Percentiles rank a stretch among this genome's conserved stretches.
phyloP scores from a whole-genome alignment of 1,140 invertebrate species.

The Belonocnema kinseyi region DNA sequence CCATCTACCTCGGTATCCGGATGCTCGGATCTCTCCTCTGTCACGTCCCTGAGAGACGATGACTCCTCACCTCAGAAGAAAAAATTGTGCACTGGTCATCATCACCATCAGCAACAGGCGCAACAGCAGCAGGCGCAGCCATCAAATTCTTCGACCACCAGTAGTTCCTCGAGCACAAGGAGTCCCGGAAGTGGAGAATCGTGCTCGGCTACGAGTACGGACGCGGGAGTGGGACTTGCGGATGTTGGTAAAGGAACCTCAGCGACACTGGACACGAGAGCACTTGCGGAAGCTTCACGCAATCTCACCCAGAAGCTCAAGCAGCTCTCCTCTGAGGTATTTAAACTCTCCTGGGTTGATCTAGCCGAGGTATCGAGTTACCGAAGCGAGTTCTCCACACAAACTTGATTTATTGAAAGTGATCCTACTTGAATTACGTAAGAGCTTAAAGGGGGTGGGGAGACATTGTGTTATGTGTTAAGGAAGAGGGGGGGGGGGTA shows the following conservation, averaged over 20 bases:
- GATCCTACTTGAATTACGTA: too few species aligned
- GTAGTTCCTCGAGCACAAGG: conserved; percentile 44
- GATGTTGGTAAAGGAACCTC: conserved; percentile 79
- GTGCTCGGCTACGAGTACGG: conserved; percentile 43
- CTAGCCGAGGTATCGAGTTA: conserved; percentile 68
- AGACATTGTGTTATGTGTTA: too few species aligned
- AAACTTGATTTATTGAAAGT: too few species aligned
- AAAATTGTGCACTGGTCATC: conserved; percentile 63
- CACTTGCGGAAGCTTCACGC: conserved; percentile 90
- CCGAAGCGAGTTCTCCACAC: conserved; percentile 63
- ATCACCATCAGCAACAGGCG: conserved; percentile 54
- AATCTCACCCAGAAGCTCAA: conserved; percentile 94
- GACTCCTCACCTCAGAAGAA: conserved; percentile 62
- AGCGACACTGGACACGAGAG: conserved; percentile 81
- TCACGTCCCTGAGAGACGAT: conserved; percentile 36
- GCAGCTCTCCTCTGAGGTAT: conserved; percentile 92
- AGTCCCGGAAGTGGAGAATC: conserved; percentile 41
- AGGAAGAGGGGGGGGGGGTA: too few species aligned
- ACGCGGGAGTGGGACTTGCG: conserved; percentile 61
- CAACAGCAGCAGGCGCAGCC: conserved; percentile 43
- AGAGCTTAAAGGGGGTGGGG: too few species aligned
- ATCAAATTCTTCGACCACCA: background rate
- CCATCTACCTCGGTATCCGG: conserved; percentile 33
- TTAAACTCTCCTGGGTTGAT: conserved; percentile 78
- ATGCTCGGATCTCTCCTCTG: conserved; percentile 35